Evolutionary conservation across 1,140 invertebrate genomes (phyloP).

Genomic region (Bathynomus jamesi): DNA sequence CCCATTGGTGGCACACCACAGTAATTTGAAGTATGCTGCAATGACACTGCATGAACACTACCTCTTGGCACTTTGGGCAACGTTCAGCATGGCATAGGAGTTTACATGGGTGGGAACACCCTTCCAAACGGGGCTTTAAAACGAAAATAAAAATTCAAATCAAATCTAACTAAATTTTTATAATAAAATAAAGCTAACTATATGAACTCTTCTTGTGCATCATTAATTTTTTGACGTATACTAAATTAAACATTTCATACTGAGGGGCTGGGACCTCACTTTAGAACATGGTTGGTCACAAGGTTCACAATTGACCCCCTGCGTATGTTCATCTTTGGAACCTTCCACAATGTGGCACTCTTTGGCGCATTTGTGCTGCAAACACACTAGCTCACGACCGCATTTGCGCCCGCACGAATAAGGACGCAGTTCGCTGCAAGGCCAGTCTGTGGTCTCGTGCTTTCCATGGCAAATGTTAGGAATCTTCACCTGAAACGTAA

Average conservation of each 20-base stretch:
- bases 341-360: slow-evolving; percentile 4
- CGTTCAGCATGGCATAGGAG: slow-evolving; percentile 61
- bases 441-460: background rate
- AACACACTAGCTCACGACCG: background rate
- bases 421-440: background rate
- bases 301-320: background rate
- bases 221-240: background rate
- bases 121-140: slow-evolving; percentile 52
- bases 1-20: slow-evolving; percentile 61
- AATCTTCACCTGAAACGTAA: too few relatives aligned
- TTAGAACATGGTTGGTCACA: background rate
- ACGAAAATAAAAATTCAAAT: background rate
- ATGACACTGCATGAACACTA: slow-evolving; percentile 66
- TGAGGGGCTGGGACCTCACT: too few relatives aligned
- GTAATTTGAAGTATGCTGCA: slow-evolving; percentile 67
- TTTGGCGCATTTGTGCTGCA: slow-evolving; percentile 4
- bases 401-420: slow-evolving; percentile 6
- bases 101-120: slow-evolving; percentile 69
- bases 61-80: slow-evolving; percentile 54
- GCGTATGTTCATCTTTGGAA: background rate
- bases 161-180: background rate
- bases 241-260: too few relatives aligned
- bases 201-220: background rate
- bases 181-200: background rate
- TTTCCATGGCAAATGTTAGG: background rate